These are phyloP conservation scores for Isoperla grammatica DNA, from an alignment of 2,888 invertebrate species.

Conservation along the genomic window DNA sequence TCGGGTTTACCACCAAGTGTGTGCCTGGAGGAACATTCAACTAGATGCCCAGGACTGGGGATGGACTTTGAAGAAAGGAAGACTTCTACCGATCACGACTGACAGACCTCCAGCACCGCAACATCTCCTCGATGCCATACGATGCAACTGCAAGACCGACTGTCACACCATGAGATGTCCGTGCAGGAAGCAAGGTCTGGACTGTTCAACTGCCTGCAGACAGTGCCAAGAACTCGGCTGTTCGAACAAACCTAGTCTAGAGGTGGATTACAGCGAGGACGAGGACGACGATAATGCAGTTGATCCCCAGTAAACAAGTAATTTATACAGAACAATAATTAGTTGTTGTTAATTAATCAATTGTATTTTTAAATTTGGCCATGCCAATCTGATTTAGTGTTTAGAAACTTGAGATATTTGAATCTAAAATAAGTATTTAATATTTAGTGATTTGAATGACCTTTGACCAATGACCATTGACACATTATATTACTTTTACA, in stretches of 20 bases:
- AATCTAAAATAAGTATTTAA: no score
- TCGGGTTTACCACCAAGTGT: constrained; percentile 2
- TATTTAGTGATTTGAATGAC: no score
- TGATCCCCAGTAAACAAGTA: no score
- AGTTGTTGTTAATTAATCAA: no score
- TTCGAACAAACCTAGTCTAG: not conserved
- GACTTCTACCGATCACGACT: not conserved
- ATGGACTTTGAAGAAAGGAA: constrained; percentile 2
- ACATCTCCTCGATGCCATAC: not conserved
- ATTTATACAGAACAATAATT: no score
- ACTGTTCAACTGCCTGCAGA: constrained; percentile 1
- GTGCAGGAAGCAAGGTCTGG: not conserved
- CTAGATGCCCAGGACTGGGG: constrained; percentile 3
- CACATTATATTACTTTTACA: no score
- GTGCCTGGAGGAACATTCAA: constrained; percentile 3
- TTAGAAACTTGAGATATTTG: no score
- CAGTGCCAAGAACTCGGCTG: constrained; percentile 3
- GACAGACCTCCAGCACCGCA: constrained; percentile 3
- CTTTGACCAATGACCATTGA: no score
- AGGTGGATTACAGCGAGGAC: not conserved
- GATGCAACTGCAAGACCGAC: constrained; percentile 3
- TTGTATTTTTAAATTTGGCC: no score
- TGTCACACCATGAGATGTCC: constrained; percentile 1
- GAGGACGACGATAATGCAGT: not conserved
- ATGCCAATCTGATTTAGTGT: no score